Conservation (phyloP, 1,140 invertebrate genomes). For the Andricus grossulariae region DNA sequence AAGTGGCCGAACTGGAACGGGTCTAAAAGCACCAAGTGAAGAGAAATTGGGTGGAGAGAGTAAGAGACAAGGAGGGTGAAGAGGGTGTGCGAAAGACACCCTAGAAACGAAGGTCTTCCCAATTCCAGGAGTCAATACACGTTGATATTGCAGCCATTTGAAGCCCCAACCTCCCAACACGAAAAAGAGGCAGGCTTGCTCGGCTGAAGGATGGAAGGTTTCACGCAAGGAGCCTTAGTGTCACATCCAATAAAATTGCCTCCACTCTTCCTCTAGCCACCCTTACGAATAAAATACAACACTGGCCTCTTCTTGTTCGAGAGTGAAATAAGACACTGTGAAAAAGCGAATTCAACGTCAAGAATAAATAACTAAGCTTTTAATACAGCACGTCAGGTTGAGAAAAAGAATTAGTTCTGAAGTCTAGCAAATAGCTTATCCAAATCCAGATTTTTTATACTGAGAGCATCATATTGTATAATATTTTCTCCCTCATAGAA, state of each 20-base stretch:
- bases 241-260: slow-evolving; percentile 68
- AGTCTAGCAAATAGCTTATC: not conserved
- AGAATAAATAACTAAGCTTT: slow-evolving; percentile 20
- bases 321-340: slow-evolving; percentile 20
- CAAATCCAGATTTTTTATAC: not conserved
- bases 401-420: slow-evolving; percentile 6
- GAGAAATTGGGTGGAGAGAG: not conserved
- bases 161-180: slow-evolving; percentile 56
- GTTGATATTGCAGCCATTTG: slow-evolving; percentile 69
- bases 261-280: slow-evolving; percentile 40
- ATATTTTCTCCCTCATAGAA: too few species aligned
- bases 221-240: slow-evolving; percentile 30
- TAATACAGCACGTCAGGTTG: slow-evolving; percentile 12
- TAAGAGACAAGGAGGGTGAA: slow-evolving; percentile 4
- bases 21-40: slow-evolving; percentile 42
- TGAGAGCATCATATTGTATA: too few species aligned
- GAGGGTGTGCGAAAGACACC: slow-evolving; percentile 45
- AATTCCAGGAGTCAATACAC: slow-evolving; percentile 70
- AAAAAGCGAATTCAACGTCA: slow-evolving; percentile 14
- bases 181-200: slow-evolving; percentile 45
- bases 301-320: slow-evolving; percentile 24
- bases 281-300: slow-evolving; percentile 60
- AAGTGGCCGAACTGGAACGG: slow-evolving; percentile 54
- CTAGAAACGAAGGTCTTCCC: slow-evolving; percentile 61
- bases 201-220: slow-evolving; percentile 32